Percentiles rank a stretch among this genome's conserved stretches.
Conservation (phyloP, 92 coral and sea anemone genomes). For the Parazoanthus atlanticus region DNA sequence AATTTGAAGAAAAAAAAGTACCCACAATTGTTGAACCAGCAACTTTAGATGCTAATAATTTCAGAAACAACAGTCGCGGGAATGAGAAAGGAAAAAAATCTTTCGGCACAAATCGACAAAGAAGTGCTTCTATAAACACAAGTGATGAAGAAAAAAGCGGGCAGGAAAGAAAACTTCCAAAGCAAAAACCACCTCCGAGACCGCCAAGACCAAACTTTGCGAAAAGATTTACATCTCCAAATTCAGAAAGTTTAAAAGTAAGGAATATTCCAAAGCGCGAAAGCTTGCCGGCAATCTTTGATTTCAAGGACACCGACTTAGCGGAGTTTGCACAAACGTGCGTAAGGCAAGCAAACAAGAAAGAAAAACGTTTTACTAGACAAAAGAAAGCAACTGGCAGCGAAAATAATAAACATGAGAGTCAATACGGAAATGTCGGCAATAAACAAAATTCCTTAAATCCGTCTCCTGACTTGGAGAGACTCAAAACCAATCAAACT, state of each 20-base stretch:
- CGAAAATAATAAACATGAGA: slow-evolving; percentile 27
- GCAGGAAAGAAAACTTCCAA: background rate
- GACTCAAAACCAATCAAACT: background rate
- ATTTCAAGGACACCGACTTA: slow-evolving; percentile 25
- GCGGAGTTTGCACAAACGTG: slow-evolving; percentile 34
- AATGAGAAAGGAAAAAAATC: background rate
- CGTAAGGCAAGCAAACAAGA: slow-evolving; percentile 19
- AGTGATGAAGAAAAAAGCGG: slow-evolving; percentile 33
- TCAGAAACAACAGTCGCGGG: background rate
- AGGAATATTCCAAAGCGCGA: slow-evolving; percentile 9
- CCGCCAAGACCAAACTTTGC: slow-evolving; percentile 23
- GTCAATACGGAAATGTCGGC: background rate
- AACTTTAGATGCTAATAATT: background rate
- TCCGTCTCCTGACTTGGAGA: background rate
- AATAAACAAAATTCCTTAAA: slow-evolving; percentile 5
- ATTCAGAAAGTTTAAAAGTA: slow-evolving; percentile 28
- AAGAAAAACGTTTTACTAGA: background rate
- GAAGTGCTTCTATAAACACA: background rate
- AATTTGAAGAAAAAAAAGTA: slow-evolving; percentile 10
- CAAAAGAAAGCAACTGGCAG: slow-evolving; percentile 8
- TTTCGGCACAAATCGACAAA: background rate
- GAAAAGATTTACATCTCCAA: slow-evolving; percentile 22
- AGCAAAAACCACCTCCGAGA: slow-evolving; percentile 3
- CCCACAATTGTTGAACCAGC: background rate
- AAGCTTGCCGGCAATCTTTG: slow-evolving; percentile 19